Evolutionary conservation across 1,140 invertebrate genomes (phyloP), one percentile per base, ranked within the genome.

Genomic region (Heterodera carotae): DNA sequence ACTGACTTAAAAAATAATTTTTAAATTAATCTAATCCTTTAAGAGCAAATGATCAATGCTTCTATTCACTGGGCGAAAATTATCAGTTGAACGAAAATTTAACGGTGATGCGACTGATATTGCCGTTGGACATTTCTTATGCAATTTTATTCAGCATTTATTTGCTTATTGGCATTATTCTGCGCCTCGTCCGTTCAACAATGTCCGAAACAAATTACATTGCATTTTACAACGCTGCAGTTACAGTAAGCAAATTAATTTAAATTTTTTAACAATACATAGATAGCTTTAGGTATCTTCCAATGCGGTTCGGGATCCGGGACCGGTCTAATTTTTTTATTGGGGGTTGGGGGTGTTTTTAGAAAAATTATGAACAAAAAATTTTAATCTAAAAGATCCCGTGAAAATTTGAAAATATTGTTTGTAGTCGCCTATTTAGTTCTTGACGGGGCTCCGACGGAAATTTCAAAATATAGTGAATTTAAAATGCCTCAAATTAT

Each of bases 81-180:
- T 74, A 66, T 60, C 71, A 74, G 25, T n/a, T 74, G 33, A n/a
- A 74, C 4, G 71, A 74, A 33, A 74, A 74, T 34, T 59, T 60
- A 10, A 31, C 39, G 12, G 53, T 36, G 2, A 74, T 74, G 33
- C 71, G 71, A 22, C 64, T 74, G 25, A 64, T 74, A 25, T 25
- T 74, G 33, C 71, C 71, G 64, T 64, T 74, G 36, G 71, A 74
- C 64, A 74, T 74, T 62, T 59, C 71, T 74, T 74, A 74, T 25
- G 71, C 56, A 74, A 31, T 74, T 27, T 27, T 39, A 33, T 56
- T 56, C 29, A 12, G 39, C 36, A 60, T 74, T 33, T 74, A 74
- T 25, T 59, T 74, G 43, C 36, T 43, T n/a, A 62, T 74, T 33
- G 71, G 43, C 18, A 59, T 74, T 4, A 25, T 74, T 74, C 22